Percentiles rank a stretch among this genome's conserved stretches.
These are phyloP conservation scores for Drosophila setosimentum DNA, from an alignment of 2,888 invertebrate genomes.

Conservation along the genomic window DNA sequence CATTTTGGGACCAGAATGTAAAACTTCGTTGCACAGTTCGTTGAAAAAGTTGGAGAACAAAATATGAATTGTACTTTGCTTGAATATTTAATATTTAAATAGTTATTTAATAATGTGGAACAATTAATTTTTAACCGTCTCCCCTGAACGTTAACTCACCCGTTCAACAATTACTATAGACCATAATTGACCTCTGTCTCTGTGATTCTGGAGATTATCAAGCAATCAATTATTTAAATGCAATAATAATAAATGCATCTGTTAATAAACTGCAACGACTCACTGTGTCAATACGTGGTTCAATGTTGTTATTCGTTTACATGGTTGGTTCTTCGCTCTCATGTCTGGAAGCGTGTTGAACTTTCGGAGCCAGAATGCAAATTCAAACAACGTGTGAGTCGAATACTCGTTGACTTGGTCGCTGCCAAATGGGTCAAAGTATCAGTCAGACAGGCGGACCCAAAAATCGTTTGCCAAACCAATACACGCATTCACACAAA, in stretches of 20 bases:
- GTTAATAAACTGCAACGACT: slow-evolving; percentile 36
- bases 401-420: slow-evolving; percentile 63
- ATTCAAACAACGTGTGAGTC: slow-evolving; percentile 64
- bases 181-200: not conserved
- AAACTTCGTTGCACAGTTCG: slow-evolving; percentile 37
- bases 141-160: not conserved
- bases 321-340: slow-evolving; percentile 41
- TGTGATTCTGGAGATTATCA: not conserved
- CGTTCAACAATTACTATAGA: not conserved
- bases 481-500: slow-evolving; percentile 42
- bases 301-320: slow-evolving; percentile 51
- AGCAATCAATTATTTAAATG: slow-evolving; percentile 43
- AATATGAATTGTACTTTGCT: not conserved
- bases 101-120: not conserved
- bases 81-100: not conserved
- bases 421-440: slow-evolving; percentile 77
- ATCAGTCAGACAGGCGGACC: slow-evolving; percentile 79
- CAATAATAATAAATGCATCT: slow-evolving; percentile 22
- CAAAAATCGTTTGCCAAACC: slow-evolving; percentile 71
- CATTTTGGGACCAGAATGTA: slow-evolving; percentile 22
- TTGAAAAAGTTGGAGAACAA: slow-evolving; percentile 13
- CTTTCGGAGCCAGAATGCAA: slow-evolving; percentile 49
- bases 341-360: slow-evolving; percentile 28
- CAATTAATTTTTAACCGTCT: too few relatives aligned
- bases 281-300: slow-evolving; percentile 42